Conservation (phyloP, 2,888 invertebrate genomes). For the Rutpela maculata region DNA sequence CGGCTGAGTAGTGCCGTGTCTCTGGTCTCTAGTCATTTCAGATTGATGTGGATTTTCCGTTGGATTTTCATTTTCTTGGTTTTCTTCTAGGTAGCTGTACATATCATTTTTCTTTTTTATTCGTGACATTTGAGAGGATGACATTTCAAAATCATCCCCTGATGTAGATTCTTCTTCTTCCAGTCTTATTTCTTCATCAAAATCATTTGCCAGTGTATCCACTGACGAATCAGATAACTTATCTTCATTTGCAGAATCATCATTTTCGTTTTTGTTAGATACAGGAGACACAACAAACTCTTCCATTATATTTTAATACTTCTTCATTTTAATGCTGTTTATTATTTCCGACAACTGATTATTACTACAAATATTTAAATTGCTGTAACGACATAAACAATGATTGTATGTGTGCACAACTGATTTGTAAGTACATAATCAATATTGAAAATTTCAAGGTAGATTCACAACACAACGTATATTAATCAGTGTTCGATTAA, state of each 20-base stretch:
- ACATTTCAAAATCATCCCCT: constrained; percentile 82
- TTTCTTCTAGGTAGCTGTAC: constrained; percentile 81
- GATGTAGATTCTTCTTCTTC: constrained; percentile 95
- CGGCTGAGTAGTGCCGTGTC: constrained; percentile 65
- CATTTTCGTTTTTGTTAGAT: constrained; percentile 66
- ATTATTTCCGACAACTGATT: background rate
- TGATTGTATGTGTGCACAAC: constrained; percentile 15
- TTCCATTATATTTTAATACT: constrained; percentile 64
- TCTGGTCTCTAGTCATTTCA: constrained; percentile 72
- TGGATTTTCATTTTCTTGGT: constrained; percentile 71
- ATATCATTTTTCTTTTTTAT: constrained; percentile 69
- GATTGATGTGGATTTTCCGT: constrained; percentile 46
- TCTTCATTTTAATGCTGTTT: constrained; percentile 6
- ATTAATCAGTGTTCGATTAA: background rate
- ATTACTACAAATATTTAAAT: constrained; percentile 8
- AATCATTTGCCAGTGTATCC: constrained; percentile 97
- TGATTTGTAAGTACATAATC: constrained; percentile 35
- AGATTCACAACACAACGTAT: constrained; percentile 36
- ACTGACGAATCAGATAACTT: constrained; percentile 91
- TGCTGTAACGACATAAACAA: constrained; percentile 12
- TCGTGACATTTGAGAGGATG: constrained; percentile 43
- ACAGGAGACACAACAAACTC: constrained; percentile 64
- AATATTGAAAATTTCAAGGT: constrained; percentile 34
- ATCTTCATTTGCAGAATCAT: constrained; percentile 72
- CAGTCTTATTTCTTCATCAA: constrained; percentile 96